phyloP scores from a whole-genome alignment of 2,888 invertebrate species.

The Eupithecia pulchellata region DNA sequence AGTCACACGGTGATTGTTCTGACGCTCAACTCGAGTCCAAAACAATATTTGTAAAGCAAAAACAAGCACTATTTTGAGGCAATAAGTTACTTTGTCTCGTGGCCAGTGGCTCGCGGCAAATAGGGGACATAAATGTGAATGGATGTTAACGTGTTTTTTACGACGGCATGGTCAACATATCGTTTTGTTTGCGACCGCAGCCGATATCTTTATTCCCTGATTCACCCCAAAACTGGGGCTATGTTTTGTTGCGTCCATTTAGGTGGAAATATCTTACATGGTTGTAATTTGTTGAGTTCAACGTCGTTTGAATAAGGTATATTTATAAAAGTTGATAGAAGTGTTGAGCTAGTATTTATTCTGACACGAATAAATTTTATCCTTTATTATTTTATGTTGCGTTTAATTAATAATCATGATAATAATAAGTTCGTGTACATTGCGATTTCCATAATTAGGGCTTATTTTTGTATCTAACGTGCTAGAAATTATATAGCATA shows the following conservation, averaged over 20 bases:
- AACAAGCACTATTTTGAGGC: constrained; percentile 52
- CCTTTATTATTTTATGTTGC: background rate
- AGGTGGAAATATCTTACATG: constrained; percentile 26
- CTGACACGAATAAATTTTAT: background rate
- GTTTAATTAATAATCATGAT: background rate
- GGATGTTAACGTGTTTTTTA: constrained; percentile 86
- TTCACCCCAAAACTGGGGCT: constrained; percentile 68
- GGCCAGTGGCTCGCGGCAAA: constrained; percentile 76
- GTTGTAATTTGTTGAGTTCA: background rate
- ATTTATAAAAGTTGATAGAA: background rate
- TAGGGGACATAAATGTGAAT: constrained; percentile 83
- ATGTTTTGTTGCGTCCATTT: constrained; percentile 51
- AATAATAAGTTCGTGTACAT: background rate
- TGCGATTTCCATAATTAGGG: background rate
- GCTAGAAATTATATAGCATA: background rate
- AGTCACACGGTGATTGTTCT: background rate
- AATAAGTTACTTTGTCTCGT: constrained; percentile 78
- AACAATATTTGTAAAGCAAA: background rate
- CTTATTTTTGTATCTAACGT: background rate
- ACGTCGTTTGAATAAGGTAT: background rate
- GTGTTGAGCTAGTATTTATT: background rate
- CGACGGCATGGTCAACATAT: constrained; percentile 79
- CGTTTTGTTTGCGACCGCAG: constrained; percentile 79
- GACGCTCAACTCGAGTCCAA: background rate
- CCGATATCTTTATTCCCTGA: constrained; percentile 77